A percentile compares a stretch with the other conserved stretches of the same genome.
Conservation (phyloP, 1,140 invertebrate genomes). For the Adelges cooleyi region DNA sequence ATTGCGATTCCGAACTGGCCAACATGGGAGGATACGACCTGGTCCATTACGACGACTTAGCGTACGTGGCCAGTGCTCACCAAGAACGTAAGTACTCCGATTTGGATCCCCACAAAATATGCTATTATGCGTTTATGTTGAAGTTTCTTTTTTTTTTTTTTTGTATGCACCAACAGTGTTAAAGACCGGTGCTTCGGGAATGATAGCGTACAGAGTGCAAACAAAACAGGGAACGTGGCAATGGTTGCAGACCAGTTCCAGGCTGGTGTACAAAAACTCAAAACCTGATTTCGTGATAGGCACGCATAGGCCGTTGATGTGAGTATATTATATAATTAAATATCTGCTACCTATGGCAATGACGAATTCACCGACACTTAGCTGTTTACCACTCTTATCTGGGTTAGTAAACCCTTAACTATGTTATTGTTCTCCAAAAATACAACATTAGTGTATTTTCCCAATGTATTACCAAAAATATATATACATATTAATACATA, state of each 20-base stretch:
- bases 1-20: constrained; percentile 79
- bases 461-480: no score
- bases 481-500: no score
- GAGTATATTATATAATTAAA: constrained; percentile 41
- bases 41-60: constrained; percentile 92
- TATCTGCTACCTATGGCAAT: not conserved
- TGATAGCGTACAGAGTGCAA: constrained; percentile 94
- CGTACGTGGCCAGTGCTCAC: constrained; percentile 95
- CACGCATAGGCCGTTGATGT: constrained; percentile 95
- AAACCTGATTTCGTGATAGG: constrained; percentile 98
- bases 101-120: no score
- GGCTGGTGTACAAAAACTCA: constrained; percentile 96
- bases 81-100: constrained; percentile 78
- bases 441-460: no score
- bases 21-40: constrained; percentile 92
- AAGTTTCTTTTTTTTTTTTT: no score
- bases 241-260: constrained; percentile 94
- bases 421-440: not conserved
- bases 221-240: constrained; percentile 91
- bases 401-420: no score
- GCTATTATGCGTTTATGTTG: no score
- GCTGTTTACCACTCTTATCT: not conserved
- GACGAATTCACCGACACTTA: not conserved
- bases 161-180: constrained; percentile 54
- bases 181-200: constrained; percentile 94